These are phyloP conservation scores for Luidia sarsii DNA, from an alignment of 53 echinoderm and acorn worm species.

Conservation along the genomic window DNA sequence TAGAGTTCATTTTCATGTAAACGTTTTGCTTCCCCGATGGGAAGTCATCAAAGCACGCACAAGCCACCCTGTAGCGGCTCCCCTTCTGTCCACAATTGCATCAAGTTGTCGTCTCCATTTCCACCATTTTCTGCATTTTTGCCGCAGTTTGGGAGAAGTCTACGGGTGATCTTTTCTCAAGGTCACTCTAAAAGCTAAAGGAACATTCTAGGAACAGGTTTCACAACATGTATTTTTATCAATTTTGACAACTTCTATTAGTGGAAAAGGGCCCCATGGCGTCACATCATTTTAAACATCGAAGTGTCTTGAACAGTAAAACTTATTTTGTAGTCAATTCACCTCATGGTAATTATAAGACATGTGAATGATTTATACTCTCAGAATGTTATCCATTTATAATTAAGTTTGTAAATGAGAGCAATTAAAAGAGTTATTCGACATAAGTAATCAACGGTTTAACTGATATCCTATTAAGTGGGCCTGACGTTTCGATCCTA, in stretches of 20 bases:
- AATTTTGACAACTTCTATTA: constrained; percentile 32
- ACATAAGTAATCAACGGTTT: too few species aligned
- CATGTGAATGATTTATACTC: too few species aligned
- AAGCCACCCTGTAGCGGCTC: neutral
- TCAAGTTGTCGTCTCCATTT: constrained; percentile 32
- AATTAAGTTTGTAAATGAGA: too few species aligned
- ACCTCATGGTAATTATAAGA: too few species aligned
- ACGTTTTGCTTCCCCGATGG: constrained; percentile 1
- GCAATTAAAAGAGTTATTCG: too few species aligned
- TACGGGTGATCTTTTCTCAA: constrained; percentile 23
- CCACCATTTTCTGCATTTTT: neutral
- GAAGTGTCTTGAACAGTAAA: neutral
- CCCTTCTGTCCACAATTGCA: constrained; percentile 15
- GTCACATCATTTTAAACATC: neutral
- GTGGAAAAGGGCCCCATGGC: constrained; percentile 3
- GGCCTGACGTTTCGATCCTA: too few species aligned
- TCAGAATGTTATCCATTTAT: too few species aligned
- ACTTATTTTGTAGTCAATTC: too few species aligned
- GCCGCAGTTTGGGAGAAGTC: neutral
- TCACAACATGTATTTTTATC: too few species aligned
- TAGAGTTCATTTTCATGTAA: constrained; percentile 25
- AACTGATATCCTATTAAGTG: too few species aligned
- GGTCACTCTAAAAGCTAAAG: constrained; percentile 11
- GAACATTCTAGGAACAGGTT: too few species aligned
- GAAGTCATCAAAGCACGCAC: neutral